A percentile compares a stretch with the other conserved stretches of the same genome.
Evolutionary conservation across 2,797 vertebrate species (phyloP).

Genomic region (Anableps anableps): DNA sequence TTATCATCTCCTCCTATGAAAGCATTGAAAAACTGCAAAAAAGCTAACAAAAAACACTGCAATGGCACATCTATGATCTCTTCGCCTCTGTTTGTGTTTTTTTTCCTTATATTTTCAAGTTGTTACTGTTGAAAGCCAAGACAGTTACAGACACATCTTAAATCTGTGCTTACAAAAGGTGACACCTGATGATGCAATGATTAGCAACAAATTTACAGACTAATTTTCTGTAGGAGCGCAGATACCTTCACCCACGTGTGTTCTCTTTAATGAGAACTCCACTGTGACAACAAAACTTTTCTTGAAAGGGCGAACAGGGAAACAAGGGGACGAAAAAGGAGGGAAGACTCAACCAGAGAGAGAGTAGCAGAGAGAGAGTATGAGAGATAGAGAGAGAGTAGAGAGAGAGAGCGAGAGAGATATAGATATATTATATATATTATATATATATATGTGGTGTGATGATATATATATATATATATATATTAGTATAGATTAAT

Average conservation of each 20-base stretch:
- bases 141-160: conserved; percentile 33
- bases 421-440: too few relatives aligned
- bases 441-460: too few relatives aligned
- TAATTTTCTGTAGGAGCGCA: conserved; percentile 47
- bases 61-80: neutral
- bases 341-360: too few relatives aligned
- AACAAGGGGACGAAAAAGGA: neutral
- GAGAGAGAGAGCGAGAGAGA: too few relatives aligned
- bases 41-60: conserved; percentile 12
- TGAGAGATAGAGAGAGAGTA: too few relatives aligned
- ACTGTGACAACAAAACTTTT: conserved; percentile 10
- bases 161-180: conserved; percentile 58
- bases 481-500: too few relatives aligned
- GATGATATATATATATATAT: too few relatives aligned
- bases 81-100: conserved; percentile 26
- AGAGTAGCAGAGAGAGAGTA: too few relatives aligned
- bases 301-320: neutral
- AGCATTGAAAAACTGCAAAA: neutral
- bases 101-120: conserved; percentile 38
- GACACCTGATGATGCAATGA: conserved; percentile 54
- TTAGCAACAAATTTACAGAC: conserved; percentile 50
- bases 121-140: conserved; percentile 22
- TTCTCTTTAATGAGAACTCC: conserved; percentile 38
- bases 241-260: conserved; percentile 41
- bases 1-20: conserved; percentile 19